Base-by-base conservation (phyloP, 2,113 vertebrate species). In the Pyrgilauda ruficollis region DNA sequence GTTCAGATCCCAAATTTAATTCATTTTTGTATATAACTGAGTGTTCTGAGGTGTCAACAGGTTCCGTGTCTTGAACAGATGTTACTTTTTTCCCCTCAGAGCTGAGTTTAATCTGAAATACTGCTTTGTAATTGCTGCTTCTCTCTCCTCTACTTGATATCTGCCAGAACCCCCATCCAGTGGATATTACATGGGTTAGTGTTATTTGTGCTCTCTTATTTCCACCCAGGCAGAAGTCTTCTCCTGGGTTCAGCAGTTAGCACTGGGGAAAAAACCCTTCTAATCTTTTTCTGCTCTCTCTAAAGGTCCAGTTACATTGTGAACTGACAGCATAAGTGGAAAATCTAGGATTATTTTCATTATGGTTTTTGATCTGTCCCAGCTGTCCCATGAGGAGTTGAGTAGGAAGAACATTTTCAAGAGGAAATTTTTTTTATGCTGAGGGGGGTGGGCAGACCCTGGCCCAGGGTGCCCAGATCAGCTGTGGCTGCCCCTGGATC, bases 1-100 rank as follows among this genome's bases (percentile, higher is more conserved):
- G 28, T 76, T 79, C 50, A 53, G 74, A 41, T 69, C 74, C 37
- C 70, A 73, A 17, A 47, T 88, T 85, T 85, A 95, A 90, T 87
- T 74, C 70, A 10, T 64, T 83, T 79, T 41, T 62, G 53, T 93
- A 33, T 82, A 31, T 53, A 44, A 62, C 49, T 21, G n/a, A 8
- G 49, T 68, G 43, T 49, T 76, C 70, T 64, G 78, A 64, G 37
- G 58, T 76, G 33, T 52, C 78, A 79, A 72, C 30, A 75, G 58
- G 53, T 68, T 87, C 68, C 49, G 22, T 64, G 33, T 17, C 58
- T 90, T 35, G 9, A 75, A 39, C 28, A 72, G 74, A 68, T 66
- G 44, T n/a, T 73, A 4, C 18, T 43, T 21, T 39, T n/a, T 23
- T 8, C 6, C 4, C 30, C 15, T 62, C 10, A 19, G 81, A 55